Evolutionary conservation across 2,888 invertebrate genomes (phyloP), one percentile per base, ranked within the genome.

Genomic region (Isoperla grammatica): DNA sequence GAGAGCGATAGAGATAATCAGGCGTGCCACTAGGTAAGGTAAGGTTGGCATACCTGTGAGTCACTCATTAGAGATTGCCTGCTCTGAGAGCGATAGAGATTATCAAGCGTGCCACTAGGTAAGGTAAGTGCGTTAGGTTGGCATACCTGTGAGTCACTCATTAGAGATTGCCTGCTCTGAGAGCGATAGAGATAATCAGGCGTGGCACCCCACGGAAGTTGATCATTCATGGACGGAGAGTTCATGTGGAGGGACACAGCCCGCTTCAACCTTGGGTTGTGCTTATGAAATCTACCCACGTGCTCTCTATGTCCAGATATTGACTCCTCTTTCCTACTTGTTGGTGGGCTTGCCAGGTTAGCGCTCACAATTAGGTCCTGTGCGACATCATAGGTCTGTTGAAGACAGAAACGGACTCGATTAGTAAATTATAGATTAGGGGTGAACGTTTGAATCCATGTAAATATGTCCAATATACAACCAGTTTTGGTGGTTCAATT

Each of bases 21-120:
- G 62, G 58, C 74, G 74, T 11, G n/a, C n/a, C n/a, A n/a, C n/a
- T n/a, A n/a, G n/a, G n/a, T n/a, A n/a, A n/a, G n/a, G 22, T 22
- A 3, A 20, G 39, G 23, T 23, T 45, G 39, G 12, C 59, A 20
- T 72, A 85, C 86, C 71, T 84, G 81, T 2, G 84, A 83, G 69
- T 86, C 85, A 68, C 84, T 84, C 56, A 83, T 82, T 63, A 84
- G 76, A 1, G 85, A 85, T 65, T 83, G 83, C 60, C 84, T 74
- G 70, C 85, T 85, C 57, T 81, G 78, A n/a, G 84, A 83, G 63
- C 83, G 75, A 66, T 81, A 81, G 62, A 83, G 76, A 22, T 78
- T 78, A 73, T 58, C 48, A 22, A 61, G 58, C 74, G 74, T 11
- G n/a, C n/a, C n/a, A n/a, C n/a, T n/a, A n/a, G n/a, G n/a, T n/a